Evolutionary conservation across 2,797 vertebrate genomes (phyloP).

Genomic region (Lutjanus campechanus): DNA sequence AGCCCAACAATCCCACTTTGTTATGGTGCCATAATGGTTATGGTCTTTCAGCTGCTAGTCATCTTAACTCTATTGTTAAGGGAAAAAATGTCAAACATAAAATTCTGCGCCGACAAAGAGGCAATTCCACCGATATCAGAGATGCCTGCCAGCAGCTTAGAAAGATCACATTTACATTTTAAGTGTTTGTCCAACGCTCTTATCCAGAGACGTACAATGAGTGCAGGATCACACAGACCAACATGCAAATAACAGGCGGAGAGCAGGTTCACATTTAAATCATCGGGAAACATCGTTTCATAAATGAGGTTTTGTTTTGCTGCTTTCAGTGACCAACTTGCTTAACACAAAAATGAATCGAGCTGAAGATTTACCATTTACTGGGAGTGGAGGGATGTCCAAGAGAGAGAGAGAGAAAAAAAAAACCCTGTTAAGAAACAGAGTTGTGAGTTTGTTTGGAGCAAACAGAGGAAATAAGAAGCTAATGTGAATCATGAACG

Average conservation of each 20-base stretch:
- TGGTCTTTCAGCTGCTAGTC: conserved; percentile 23
- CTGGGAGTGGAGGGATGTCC: not conserved
- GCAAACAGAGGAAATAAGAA: not conserved
- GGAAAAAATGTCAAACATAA: conserved; percentile 48
- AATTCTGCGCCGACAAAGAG: conserved; percentile 15
- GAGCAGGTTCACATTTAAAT: conserved; percentile 8
- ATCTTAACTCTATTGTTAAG: conserved; percentile 43
- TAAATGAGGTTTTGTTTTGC: not conserved
- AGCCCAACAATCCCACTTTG: conserved; percentile 41
- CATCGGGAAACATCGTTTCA: not conserved
- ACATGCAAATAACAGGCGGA: not conserved
- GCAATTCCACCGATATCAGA: conserved; percentile 39
- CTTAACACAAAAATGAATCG: conserved; percentile 1
- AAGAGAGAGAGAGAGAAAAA: too few relatives aligned
- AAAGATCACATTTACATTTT: conserved; percentile 71
- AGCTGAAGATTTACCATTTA: not conserved
- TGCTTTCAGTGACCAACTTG: conserved; percentile 2
- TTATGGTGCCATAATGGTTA: conserved; percentile 39
- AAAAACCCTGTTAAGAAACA: too few relatives aligned
- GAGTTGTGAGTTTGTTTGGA: not conserved
- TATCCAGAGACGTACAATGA: conserved; percentile 29
- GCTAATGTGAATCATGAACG: not conserved
- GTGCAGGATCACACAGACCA: conserved; percentile 9
- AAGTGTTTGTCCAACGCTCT: conserved; percentile 40
- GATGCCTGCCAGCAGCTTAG: conserved; percentile 45